These are phyloP conservation scores for Jordanella pulchra DNA, from an alignment of 2,797 vertebrate genomes.

Conservation along the genomic window DNA sequence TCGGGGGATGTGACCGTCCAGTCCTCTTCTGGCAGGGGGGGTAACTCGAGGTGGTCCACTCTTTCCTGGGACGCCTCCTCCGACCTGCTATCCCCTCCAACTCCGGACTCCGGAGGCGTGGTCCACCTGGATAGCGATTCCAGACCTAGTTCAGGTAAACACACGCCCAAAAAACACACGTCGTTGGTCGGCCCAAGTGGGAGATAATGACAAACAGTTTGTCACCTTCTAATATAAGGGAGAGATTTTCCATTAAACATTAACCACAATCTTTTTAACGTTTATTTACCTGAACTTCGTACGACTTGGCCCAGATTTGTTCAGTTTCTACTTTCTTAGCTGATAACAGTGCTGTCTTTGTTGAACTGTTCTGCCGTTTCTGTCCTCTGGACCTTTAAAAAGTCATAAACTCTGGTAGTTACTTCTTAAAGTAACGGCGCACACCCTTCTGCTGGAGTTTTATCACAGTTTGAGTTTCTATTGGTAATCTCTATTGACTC, in stretches of 20 bases:
- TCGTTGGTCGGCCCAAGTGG: background rate
- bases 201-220: conserved; percentile 26
- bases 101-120: conserved; percentile 68
- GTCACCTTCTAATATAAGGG: conserved; percentile 32
- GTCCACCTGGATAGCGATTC: conserved; percentile 81
- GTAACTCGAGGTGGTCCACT: conserved; percentile 80
- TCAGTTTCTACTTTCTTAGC: conserved; percentile 19
- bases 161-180: background rate
- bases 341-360: conserved; percentile 25
- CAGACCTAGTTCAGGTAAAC: conserved; percentile 87
- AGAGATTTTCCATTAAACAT: conserved; percentile 66
- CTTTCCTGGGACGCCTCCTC: conserved; percentile 82
- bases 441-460: conserved; percentile 31
- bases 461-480: conserved; percentile 37
- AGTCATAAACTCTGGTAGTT: background rate
- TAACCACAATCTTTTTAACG: conserved; percentile 59
- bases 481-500: conserved; percentile 19
- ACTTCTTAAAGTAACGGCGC: conserved; percentile 11
- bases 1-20: conserved; percentile 51
- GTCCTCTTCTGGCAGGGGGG: conserved; percentile 52
- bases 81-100: conserved; percentile 80
- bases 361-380: conserved; percentile 13
- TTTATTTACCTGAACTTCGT: conserved; percentile 61
- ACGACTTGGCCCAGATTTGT: conserved; percentile 51
- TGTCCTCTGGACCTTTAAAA: conserved; percentile 10